A percentile compares a stretch with the other conserved stretches of the same genome.
phyloP scores from a whole-genome alignment of 2,888 invertebrate genomes.

The Theodoxus fluviatilis region DNA sequence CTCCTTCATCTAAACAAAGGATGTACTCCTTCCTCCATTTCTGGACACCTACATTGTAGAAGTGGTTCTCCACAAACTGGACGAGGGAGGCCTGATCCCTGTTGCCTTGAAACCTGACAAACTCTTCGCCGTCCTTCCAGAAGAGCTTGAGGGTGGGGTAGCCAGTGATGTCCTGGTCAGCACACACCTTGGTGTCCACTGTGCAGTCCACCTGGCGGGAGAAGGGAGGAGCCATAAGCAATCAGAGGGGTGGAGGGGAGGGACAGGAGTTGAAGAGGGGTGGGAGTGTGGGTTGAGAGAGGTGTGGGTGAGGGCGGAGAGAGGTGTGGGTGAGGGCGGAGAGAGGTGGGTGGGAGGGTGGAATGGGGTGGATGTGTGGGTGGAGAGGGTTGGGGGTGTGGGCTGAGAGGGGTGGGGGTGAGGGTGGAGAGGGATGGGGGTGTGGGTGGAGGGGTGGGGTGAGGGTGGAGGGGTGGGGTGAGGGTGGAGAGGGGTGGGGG shows the following conservation, averaged over 20 bases:
- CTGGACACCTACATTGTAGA: slow-evolving; percentile 32
- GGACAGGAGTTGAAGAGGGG: background rate
- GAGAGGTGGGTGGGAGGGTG: background rate
- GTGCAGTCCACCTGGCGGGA: slow-evolving; percentile 57
- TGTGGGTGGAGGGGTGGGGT: no score
- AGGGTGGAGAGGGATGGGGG: no score
- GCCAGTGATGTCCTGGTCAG: slow-evolving; percentile 50
- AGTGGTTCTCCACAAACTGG: slow-evolving; percentile 45
- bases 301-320: background rate
- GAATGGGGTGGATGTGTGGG: no score
- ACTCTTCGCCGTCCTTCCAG: slow-evolving; percentile 72
- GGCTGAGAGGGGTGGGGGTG: no score
- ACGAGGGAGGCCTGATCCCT: slow-evolving; percentile 46
- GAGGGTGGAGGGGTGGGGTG: no score
- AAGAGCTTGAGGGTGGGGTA: slow-evolving; percentile 75
- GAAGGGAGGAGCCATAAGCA: background rate
- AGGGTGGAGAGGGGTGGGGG: no score
- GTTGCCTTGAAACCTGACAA: slow-evolving; percentile 77
- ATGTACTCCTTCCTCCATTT: background rate
- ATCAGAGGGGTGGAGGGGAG: no score
- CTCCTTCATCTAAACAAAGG: no score
- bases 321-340: no score
- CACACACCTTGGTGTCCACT: slow-evolving; percentile 47
- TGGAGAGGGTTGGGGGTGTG: no score
- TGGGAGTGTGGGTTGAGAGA: no score